phyloP scores from a whole-genome alignment of 2,113 vertebrate species.

The Vireo altiloquus region DNA sequence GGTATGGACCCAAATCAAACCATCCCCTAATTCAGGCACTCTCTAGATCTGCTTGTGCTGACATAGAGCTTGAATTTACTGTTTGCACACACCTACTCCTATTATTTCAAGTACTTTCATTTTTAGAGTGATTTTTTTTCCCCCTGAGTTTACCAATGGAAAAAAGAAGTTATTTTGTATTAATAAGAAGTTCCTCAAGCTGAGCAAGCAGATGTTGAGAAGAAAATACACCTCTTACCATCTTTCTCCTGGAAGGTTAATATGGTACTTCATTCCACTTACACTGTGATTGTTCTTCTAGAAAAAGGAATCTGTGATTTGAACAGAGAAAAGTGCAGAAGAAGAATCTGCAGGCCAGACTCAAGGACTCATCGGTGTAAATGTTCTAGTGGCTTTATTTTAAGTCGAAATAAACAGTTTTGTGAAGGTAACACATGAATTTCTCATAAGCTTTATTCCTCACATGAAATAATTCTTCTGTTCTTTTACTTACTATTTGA shows the following conservation, averaged over 20 bases:
- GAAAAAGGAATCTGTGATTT: constrained; percentile 66
- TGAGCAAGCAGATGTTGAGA: background rate
- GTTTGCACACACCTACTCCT: background rate
- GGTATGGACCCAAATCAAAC: background rate
- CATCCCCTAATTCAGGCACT: background rate
- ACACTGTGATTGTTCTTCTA: constrained; percentile 34
- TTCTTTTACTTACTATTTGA: background rate
- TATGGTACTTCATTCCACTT: background rate
- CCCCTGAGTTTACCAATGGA: background rate
- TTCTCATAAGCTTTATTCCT: background rate
- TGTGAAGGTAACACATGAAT: constrained; percentile 83
- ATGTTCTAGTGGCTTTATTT: constrained; percentile 81
- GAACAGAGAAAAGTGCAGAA: constrained; percentile 62
- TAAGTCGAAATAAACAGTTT: constrained; percentile 76
- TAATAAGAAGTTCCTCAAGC: background rate
- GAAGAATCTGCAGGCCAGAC: constrained; percentile 67
- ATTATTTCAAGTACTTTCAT: background rate
- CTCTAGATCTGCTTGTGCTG: background rate
- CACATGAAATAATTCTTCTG: background rate
- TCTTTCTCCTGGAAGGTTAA: background rate
- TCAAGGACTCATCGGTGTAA: constrained; percentile 60
- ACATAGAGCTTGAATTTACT: fast-evolving
- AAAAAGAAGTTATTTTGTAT: background rate
- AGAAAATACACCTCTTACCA: background rate
- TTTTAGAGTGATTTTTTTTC: background rate